Evolutionary conservation across 2,888 invertebrate species (phyloP), one percentile per base, ranked within the genome.

Genomic region (Chloromyia formosa): DNA sequence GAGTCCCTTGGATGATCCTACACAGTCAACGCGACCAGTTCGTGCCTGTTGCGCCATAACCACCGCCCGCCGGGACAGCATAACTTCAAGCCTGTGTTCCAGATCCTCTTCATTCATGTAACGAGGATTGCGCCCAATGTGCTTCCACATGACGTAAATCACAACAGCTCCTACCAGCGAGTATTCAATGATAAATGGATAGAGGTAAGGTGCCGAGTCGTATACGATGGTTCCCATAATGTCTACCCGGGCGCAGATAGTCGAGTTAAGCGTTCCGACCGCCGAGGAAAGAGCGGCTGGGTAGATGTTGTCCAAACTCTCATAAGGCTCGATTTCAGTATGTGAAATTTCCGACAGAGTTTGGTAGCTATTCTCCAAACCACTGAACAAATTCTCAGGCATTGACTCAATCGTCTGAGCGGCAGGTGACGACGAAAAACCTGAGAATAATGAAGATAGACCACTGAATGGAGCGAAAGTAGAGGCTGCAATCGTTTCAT

Each of bases 61-160:
- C 76, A 94, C 94, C 76, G 94, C 94, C 83, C 94, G 90, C 82
- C 94, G 91, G 77, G 94, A 94, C 79, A 94, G 87, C 93, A 94
- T 94, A 81, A 94, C 93, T 85, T 94, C 94, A 84, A 94, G 87
- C 82, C 94, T 91, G 86, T 94, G 94, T 87, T 94, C 94, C 82
- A 94, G 88, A 86, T 95, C 94, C 86, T 94, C 94, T 82, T 94
- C 94, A 81, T 89, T 89, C 79, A 90, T 87, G 79, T 90, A 90
- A 61, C 93, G 92, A 69, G 95, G 93, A 86, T 94, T 92, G 83
- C 94, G 91, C 75, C 95, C 95, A 84, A 96, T 95, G 83, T 95
- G 95, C 83, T 94, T 93, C 97, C 97, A 97, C 95, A 97, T 97
- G 72, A 96, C 94, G 84, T 95, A 97, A 81, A 97, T 92, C 54